Conservation (phyloP, 2,888 invertebrate genomes). For the Cheilosia pagana region DNA sequence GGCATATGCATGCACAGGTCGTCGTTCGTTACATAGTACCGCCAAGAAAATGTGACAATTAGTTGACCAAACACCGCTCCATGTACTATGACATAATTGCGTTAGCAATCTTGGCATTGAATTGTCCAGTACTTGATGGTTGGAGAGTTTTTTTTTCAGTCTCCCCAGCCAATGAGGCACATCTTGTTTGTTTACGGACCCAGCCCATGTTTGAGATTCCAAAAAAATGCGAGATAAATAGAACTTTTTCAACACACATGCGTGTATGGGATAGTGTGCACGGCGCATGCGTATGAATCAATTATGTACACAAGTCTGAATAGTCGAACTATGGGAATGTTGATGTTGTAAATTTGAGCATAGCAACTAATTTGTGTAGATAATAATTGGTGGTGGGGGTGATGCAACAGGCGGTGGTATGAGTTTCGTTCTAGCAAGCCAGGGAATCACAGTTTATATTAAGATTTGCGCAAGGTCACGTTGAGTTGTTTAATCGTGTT, state of each 20-base stretch:
- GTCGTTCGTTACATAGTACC: too few species aligned
- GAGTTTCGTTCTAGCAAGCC: too few species aligned
- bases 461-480: too few species aligned
- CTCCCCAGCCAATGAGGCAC: constrained; percentile 49
- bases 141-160: not conserved
- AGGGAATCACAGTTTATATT: too few species aligned
- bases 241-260: constrained; percentile 52
- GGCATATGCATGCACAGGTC: too few species aligned
- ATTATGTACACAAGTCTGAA: not conserved
- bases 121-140: constrained; percentile 39
- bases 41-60: constrained; percentile 58
- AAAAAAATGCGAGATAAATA: constrained; percentile 53
- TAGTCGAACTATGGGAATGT: constrained; percentile 2
- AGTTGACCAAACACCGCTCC: constrained; percentile 54
- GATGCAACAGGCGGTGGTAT: too few species aligned
- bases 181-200: constrained; percentile 27
- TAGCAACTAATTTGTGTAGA: constrained; percentile 37
- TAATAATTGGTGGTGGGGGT: not conserved
- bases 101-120: constrained; percentile 49
- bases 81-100: constrained; percentile 65
- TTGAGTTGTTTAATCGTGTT: too few species aligned
- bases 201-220: constrained; percentile 7
- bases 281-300: constrained; percentile 9
- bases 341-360: constrained; percentile 42
- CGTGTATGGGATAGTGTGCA: constrained; percentile 10